phyloP scores from a whole-genome alignment of 2,113 vertebrate genomes.

The Neogobius melanostomus region DNA sequence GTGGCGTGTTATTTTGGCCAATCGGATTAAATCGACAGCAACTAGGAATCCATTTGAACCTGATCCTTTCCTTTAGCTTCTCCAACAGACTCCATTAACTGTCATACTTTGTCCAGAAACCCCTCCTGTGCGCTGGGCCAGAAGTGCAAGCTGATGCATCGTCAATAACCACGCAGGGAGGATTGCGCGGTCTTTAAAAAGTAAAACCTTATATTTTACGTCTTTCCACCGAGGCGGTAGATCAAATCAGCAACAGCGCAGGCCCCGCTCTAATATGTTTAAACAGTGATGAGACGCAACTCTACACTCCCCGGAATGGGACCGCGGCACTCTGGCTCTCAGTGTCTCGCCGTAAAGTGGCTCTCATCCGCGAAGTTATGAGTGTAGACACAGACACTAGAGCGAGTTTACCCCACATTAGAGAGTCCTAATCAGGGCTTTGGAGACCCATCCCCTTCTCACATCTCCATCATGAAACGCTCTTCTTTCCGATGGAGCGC shows the following conservation, averaged over 20 bases:
- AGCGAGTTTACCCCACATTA: slow-evolving; percentile 66
- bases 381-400: slow-evolving; percentile 56
- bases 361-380: slow-evolving; percentile 68
- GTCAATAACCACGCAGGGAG: slow-evolving; percentile 64
- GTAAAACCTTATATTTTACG: slow-evolving; percentile 74
- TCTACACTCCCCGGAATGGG: slow-evolving; percentile 76
- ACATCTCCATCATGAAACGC: slow-evolving; percentile 55
- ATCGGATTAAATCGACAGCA: slow-evolving; percentile 75
- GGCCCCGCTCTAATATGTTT: slow-evolving; percentile 73
- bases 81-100: slow-evolving; percentile 75
- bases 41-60: slow-evolving; percentile 78
- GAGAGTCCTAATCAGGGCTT: slow-evolving; percentile 62
- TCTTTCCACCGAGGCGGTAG: slow-evolving; percentile 70
- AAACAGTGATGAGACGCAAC: slow-evolving; percentile 77
- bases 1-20: slow-evolving; percentile 79
- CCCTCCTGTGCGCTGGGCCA: slow-evolving; percentile 54
- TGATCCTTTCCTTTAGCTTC: slow-evolving; percentile 69
- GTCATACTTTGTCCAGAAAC: slow-evolving; percentile 67
- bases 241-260: slow-evolving; percentile 76
- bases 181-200: slow-evolving; percentile 67
- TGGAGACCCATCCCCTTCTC: slow-evolving; percentile 51
- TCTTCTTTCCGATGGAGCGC: slow-evolving; percentile 35
- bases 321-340: slow-evolving; percentile 63
- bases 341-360: slow-evolving; percentile 70
- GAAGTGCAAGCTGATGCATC: slow-evolving; percentile 77